phyloP scores from a whole-genome alignment of 2,113 vertebrate genomes.

The Hippocampus abdominalis region DNA sequence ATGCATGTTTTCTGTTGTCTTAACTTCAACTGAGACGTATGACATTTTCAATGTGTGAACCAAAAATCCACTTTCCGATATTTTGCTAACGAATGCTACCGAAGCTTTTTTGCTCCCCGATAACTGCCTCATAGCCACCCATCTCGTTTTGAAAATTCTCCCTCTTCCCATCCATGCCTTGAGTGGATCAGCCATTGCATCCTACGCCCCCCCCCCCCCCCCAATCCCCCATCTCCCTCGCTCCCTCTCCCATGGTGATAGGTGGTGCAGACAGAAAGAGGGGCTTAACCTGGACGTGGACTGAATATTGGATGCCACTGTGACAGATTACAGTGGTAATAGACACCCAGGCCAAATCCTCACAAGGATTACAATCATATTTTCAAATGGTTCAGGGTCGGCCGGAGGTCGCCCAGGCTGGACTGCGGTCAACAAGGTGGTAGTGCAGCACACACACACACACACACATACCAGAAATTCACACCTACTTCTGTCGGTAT shows the following conservation, averaged over 20 bases:
- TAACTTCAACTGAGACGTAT: background rate
- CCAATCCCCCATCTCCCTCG: constrained; percentile 8
- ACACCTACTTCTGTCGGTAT: background rate
- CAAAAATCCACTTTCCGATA: constrained; percentile 49
- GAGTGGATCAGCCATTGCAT: background rate
- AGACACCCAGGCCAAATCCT: constrained; percentile 74
- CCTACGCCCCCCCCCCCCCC: background rate
- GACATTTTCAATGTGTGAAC: background rate
- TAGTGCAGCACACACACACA: constrained; percentile 1
- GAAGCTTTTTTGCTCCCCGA: constrained; percentile 54
- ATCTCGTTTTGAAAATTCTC: constrained; percentile 47
- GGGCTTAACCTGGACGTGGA: constrained; percentile 70
- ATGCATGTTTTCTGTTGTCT: background rate
- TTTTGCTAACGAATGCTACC: constrained; percentile 47
- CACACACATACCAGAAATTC: constrained; percentile 1
- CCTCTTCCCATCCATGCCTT: background rate
- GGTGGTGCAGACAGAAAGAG: constrained; percentile 67
- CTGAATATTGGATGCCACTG: constrained; percentile 70
- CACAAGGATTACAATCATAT: constrained; percentile 70
- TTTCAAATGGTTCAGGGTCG: constrained; percentile 69
- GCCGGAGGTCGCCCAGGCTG: constrained; percentile 62
- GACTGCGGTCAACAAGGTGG: constrained; percentile 48
- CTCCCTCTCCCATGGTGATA: constrained; percentile 39
- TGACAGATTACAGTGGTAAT: constrained; percentile 73
- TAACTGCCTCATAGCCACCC: constrained; percentile 54